A percentile compares a stretch with the other conserved stretches of the same genome.
phyloP scores from a whole-genome alignment of 2,888 invertebrate species.

The Ligdia adustata region DNA sequence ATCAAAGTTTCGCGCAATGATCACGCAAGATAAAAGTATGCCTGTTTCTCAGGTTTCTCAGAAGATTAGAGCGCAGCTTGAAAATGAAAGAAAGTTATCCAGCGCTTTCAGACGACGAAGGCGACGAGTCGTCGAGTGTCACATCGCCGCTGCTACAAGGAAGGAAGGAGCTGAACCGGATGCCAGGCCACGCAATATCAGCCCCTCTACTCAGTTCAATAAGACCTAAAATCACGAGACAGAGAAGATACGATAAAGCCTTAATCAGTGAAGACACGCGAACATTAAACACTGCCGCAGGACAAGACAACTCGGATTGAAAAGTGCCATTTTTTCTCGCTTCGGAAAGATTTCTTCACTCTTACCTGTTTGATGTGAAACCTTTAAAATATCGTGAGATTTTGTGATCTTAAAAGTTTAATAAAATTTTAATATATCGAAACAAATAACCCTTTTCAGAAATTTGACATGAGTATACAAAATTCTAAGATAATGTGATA shows the following conservation, averaged over 20 bases:
- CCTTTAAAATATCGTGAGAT: neutral
- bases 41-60: constrained; percentile 84
- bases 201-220: constrained; percentile 75
- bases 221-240: constrained; percentile 74
- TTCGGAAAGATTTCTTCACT: neutral
- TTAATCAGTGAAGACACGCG: constrained; percentile 73
- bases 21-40: constrained; percentile 20
- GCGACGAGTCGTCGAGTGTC: constrained; percentile 85
- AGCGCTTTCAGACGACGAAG: constrained; percentile 84
- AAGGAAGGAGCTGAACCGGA: constrained; percentile 63
- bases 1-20: constrained; percentile 1
- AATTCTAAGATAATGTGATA: constrained; percentile 82
- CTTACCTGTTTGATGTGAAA: neutral
- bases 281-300: constrained; percentile 68
- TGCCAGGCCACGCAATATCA: constrained; percentile 72
- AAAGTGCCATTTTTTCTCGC: constrained; percentile 3
- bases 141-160: constrained; percentile 85
- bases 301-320: constrained; percentile 77
- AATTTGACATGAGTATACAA: constrained; percentile 60
- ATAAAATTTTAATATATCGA: neutral
- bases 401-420: neutral
- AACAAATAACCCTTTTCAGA: constrained; percentile 21
- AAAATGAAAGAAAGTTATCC: constrained; percentile 86
- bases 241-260: constrained; percentile 74
- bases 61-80: constrained; percentile 88